Evolutionary conservation across 2,797 vertebrate species (phyloP).

Genomic region (Artibeus jamaicensis): DNA sequence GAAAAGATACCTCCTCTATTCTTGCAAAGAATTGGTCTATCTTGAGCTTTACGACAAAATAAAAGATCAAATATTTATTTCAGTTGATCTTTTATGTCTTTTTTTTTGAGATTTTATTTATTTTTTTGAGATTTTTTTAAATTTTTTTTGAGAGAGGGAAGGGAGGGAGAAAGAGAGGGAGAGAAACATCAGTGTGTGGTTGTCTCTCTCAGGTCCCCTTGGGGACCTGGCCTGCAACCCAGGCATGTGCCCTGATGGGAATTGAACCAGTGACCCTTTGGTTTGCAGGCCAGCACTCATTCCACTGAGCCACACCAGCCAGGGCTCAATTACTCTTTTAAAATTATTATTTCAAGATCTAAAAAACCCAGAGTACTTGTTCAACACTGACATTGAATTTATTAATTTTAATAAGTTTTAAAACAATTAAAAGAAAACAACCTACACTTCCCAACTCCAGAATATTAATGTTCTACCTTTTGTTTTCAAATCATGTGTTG

Average conservation of each 20-base stretch:
- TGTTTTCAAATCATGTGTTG: not conserved
- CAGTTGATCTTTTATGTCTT: not conserved
- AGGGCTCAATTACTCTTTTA: not conserved
- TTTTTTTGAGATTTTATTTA: no score
- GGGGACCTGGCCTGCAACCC: no score
- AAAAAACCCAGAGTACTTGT: not conserved
- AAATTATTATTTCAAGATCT: not conserved
- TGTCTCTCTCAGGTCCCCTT: no score
- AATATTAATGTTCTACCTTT: not conserved
- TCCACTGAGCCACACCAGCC: no score
- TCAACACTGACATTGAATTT: not conserved
- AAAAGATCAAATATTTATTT: not conserved
- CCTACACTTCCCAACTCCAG: not conserved
- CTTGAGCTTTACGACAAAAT: constrained; percentile 10
- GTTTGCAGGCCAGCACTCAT: no score
- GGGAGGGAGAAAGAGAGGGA: no score
- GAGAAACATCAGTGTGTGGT: no score
- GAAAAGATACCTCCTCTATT: not conserved
- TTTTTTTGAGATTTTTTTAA: no score
- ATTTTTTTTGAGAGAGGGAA: no score
- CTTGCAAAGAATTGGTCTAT: not conserved
- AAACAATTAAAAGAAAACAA: not conserved
- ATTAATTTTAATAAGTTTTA: not conserved
- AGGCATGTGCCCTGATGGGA: no score
- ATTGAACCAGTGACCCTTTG: no score